These are phyloP conservation scores for Rhopalosiphum padi DNA, from an alignment of 1,140 invertebrate genomes.

Conservation along the genomic window DNA sequence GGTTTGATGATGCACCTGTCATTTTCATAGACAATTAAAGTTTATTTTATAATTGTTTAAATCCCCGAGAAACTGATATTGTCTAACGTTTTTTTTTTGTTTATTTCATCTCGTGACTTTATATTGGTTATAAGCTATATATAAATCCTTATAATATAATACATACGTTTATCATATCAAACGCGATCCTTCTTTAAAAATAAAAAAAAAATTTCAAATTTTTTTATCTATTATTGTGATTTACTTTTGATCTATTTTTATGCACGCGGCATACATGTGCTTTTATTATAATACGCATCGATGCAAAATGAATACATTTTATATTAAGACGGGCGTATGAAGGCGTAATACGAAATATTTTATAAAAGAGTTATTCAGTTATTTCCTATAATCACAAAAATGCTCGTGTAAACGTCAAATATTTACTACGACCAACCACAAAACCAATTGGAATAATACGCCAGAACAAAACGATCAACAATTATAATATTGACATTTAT, in stretches of 20 bases:
- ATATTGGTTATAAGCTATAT: too few species aligned
- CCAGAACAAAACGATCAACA: too few species aligned
- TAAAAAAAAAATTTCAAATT: background rate
- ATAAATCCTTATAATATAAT: background rate
- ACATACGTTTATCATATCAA: background rate
- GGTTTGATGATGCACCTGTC: background rate
- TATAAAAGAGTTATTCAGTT: too few species aligned
- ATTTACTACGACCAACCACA: too few species aligned
- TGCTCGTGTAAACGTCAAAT: too few species aligned
- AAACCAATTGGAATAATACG: too few species aligned
- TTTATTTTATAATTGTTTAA: too few species aligned
- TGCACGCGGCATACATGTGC: too few species aligned
- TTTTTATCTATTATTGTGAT: background rate
- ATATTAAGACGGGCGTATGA: too few species aligned
- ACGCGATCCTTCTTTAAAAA: background rate
- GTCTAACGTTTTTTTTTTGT: background rate
- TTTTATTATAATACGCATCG: too few species aligned
- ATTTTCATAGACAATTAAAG: background rate
- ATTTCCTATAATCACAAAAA: too few species aligned
- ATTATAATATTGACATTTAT: background rate
- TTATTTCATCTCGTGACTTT: background rate
- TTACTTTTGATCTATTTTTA: background rate
- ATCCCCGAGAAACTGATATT: background rate
- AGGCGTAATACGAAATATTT: too few species aligned
- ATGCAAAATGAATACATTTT: background rate